Percentiles rank a stretch among this genome's conserved stretches.
Evolutionary conservation across 2,888 invertebrate species (phyloP).

Genomic region (Slavum lentiscoides): DNA sequence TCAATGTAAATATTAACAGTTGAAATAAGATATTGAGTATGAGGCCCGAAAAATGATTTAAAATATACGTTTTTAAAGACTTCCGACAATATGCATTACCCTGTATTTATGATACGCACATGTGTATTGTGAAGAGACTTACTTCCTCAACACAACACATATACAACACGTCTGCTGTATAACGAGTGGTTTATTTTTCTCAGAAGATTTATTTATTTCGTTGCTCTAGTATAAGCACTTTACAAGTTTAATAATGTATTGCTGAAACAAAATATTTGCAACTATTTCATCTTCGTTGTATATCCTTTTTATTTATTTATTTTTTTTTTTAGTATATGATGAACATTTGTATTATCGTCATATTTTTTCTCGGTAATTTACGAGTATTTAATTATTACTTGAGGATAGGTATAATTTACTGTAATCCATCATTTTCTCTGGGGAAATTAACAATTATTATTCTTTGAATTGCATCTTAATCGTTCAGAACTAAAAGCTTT

Average conservation of each 20-base stretch:
- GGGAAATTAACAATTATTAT: background rate
- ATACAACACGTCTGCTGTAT: constrained; percentile 4
- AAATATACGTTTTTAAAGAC: too few relatives aligned
- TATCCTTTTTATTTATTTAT: background rate
- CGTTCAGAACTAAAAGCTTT: background rate
- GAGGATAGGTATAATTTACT: background rate
- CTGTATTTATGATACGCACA: background rate
- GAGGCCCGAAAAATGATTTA: too few relatives aligned
- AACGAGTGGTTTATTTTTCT: constrained; percentile 12
- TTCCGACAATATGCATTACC: background rate
- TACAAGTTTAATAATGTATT: constrained; percentile 16
- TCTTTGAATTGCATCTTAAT: background rate
- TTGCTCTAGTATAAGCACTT: background rate
- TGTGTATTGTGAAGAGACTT: background rate
- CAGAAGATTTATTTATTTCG: constrained; percentile 8
- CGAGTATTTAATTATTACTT: constrained; percentile 5
- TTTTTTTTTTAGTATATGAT: too few relatives aligned
- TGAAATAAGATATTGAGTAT: too few relatives aligned
- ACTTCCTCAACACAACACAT: background rate
- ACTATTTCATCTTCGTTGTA: background rate
- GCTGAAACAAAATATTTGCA: background rate
- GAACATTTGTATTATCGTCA: background rate
- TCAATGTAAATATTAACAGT: background rate
- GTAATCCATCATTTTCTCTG: constrained; percentile 4
- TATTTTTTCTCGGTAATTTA: background rate